Evolutionary conservation across 1,140 invertebrate genomes (phyloP), one percentile per base, ranked within the genome.

Genomic region (Globodera rostochiensis): DNA sequence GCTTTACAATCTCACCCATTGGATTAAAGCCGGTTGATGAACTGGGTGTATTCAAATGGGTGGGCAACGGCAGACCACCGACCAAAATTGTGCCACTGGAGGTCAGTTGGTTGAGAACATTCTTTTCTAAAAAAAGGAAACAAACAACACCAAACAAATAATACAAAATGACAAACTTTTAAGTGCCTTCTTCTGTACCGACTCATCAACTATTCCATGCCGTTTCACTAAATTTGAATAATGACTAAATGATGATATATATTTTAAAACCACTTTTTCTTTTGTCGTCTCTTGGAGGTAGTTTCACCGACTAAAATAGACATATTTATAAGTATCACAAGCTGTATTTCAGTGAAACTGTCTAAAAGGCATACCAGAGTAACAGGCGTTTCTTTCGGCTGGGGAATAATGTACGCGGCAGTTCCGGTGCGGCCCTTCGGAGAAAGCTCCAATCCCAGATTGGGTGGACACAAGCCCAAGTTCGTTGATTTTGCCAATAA

Each of bases 11-110:
- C 6, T 57, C 46, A 25, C 47, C 80, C 45, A 82, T 50, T n/a
- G 81, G 81, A 53, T 82, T 73, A 21, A 53, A 82, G 8, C 57
- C 80, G 36, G 9, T 19, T 45, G 74, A 79, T 82, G 67, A 70
- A 36, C 15, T 47, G n/a, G 80, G 49, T 36, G 47, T 50, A n/a
- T 11, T 13, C 9, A 79, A 60, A 67, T 47, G 64, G 2, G 79
- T 82, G n/a, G 81, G 73, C 19, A 80, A 64, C 25, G 81, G 81
- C 25, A 81, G 15, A 13, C 81, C 81, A 19, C 69, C 81, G 11
- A 82, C 78, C 60, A 82, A 78, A 2, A 80, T 21, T 53, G 49
- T 9, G 11, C 36, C 49, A 66, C 3, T 79, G 9, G 71, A 71
- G 6, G 46, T n/a, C 50, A n/a, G 19, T n/a, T 11, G 19, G n/a